These are phyloP conservation scores for Plectropomus leopardus DNA, from an alignment of 2,113 vertebrate species.

Conservation along the genomic window DNA sequence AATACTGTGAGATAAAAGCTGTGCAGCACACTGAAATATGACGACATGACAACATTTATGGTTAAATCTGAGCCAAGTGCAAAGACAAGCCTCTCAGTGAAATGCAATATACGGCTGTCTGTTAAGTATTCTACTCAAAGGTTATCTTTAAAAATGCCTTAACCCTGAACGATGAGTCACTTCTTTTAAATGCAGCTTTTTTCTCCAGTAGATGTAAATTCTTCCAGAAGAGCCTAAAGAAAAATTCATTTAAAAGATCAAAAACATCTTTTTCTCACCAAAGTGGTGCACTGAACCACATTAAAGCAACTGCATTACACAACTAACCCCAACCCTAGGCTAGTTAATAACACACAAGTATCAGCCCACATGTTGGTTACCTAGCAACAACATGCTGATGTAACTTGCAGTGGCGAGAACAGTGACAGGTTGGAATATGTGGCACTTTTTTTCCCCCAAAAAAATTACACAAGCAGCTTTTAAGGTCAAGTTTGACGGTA, in stretches of 20 bases:
- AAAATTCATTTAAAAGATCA: not conserved
- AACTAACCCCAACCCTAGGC: not conserved
- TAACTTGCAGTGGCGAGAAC: not conserved
- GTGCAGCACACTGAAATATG: not conserved
- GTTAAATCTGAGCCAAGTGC: not conserved
- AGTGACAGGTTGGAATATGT: slow-evolving; percentile 1
- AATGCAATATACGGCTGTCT: not conserved
- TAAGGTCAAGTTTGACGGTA: not conserved
- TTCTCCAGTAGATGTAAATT: no score
- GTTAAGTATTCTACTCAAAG: no score
- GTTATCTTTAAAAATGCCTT: not conserved
- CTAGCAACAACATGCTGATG: slow-evolving; percentile 50
- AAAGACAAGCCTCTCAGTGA: not conserved
- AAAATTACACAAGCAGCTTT: not conserved
- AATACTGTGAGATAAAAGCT: not conserved
- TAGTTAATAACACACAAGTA: slow-evolving; percentile 5
- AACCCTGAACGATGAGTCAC: not conserved
- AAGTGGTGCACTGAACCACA: not conserved
- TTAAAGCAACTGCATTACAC: not conserved
- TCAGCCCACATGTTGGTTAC: slow-evolving; percentile 23
- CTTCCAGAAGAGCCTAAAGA: no score
- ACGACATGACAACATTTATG: not conserved
- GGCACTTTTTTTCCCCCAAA: not conserved
- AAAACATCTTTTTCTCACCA: not conserved
- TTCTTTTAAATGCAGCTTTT: not conserved